Evolutionary conservation across 2,888 invertebrate species (phyloP), one percentile per base, ranked within the genome.

Genomic region (Phorcus lineatus): DNA sequence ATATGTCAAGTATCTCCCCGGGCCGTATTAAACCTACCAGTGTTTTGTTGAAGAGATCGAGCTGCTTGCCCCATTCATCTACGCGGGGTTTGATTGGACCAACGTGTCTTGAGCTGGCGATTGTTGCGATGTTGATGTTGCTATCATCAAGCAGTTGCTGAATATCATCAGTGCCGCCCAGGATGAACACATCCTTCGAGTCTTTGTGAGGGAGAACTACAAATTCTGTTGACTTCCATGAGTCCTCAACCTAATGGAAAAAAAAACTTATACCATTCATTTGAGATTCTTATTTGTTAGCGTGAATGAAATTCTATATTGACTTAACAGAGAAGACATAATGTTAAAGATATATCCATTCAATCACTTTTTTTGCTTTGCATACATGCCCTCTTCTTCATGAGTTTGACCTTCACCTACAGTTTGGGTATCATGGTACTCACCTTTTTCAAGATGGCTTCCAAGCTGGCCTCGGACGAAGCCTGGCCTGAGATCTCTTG

Each of bases 401-500:
- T n/a, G n/a, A n/a, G n/a, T n/a, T n/a, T n/a, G n/a, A n/a, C n/a
- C n/a, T n/a, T n/a, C n/a, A n/a, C n/a, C n/a, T n/a, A n/a, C n/a
- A n/a, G n/a, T n/a, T n/a, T n/a, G n/a, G n/a, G n/a, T n/a, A 36
- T 36, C 36, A 36, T 36, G 7, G 36, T 19, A 16, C 84, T 62
- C 87, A 95, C 96, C 94, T 96, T 97, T 90, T 96, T 96, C 7
- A 98, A 94, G 89, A 97, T 94, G 9, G 94, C 93, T 93, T 98
- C 97, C 16, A 98, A 94, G 7, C 96, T 96, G 3, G 96, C 96
- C 92, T 98, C 98, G 2, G 97, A 97, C 87, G 96, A 97, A 0
- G 98, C 98, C 91, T 97, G 96, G 0, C 96, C 96, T 0, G 97
- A 96, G 11, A 98, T 95, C 90, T 97, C 97, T 95, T 96, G 96